These are phyloP conservation scores for Platyrinchus mystaceus DNA, from an alignment of 2,797 vertebrate species.

Conservation along the genomic window DNA sequence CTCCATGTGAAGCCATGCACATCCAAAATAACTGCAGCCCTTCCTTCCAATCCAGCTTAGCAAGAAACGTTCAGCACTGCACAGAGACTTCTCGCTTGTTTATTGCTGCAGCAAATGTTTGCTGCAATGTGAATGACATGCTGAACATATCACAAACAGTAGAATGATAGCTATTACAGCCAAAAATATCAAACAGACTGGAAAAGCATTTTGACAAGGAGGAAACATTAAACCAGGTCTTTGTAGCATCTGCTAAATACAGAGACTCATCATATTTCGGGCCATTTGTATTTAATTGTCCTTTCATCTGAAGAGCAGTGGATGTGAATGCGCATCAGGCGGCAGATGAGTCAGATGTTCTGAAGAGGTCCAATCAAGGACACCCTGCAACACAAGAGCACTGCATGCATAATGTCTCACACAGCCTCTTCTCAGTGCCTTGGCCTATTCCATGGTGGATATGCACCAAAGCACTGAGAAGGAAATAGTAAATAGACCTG, in stretches of 20 bases:
- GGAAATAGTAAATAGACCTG: neutral
- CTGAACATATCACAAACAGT: slow-evolving; percentile 26
- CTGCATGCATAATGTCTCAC: neutral
- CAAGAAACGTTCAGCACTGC: neutral
- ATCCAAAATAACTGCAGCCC: neutral
- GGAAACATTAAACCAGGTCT: slow-evolving; percentile 38
- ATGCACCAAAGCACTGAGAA: neutral
- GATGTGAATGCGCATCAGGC: slow-evolving; percentile 45
- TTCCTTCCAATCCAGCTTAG: neutral
- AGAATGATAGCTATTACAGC: neutral
- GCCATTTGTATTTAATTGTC: slow-evolving; percentile 54
- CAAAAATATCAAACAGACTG: slow-evolving; percentile 43
- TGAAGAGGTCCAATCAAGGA: slow-evolving; percentile 57
- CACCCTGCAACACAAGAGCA: neutral
- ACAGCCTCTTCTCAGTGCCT: neutral
- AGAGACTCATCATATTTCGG: slow-evolving; percentile 39
- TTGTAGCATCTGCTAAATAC: slow-evolving; percentile 50
- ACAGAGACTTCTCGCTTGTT: neutral
- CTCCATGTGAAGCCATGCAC: neutral
- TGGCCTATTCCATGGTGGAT: neutral
- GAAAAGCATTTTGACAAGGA: slow-evolving; percentile 42
- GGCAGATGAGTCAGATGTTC: slow-evolving; percentile 59
- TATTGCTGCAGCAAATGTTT: neutral
- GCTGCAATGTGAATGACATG: slow-evolving; percentile 21
- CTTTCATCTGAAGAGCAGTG: slow-evolving; percentile 46